Evolutionary conservation across 2,113 vertebrate species (phyloP), one percentile per base, ranked within the genome.

Genomic region (Irena cyanogastra): DNA sequence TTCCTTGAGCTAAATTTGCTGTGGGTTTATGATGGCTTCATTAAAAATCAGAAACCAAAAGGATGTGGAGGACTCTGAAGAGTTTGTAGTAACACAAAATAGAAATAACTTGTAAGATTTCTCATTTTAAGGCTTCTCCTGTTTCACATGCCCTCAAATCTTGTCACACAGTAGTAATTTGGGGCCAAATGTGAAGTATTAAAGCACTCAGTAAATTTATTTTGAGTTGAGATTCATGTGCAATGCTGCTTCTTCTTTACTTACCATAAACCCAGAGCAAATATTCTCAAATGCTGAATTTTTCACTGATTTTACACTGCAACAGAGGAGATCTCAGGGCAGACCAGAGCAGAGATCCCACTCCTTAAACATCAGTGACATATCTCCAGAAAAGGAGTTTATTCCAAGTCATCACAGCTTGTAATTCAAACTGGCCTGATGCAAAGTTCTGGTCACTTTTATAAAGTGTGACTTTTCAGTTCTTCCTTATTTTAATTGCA

Each of bases 1-100:
- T 95, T 96, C 81, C 68, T 95, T 50, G 57, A 64, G 63, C 57
- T 87, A 69, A 61, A 81, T 77, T 93, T 35, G 77, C 88, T 90
- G 70, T 28, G 87, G 68, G 50, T 81, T 89, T 84, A 37, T 57
- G 79, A 92, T 2, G 24, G 84, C 61, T 93, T 95, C 93, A 65
- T 95, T 93, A 94, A 95, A 92, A 94, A 92, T 76, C 74, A 83
- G 83, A 93, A 94, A 60, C 90, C 85, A 81, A 89, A 60, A 1
- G 41, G 71, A 90, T 72, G 74, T 77, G 84, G 78, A 94, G 45
- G 81, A 31, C 83, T 61, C 49, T 0, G 2, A 69, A 66, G 66
- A 44, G 50, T 69, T 70, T 83, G 41, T 37, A 54, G 31, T 31
- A 64, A 42, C 17, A 53, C 2, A 11, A 57, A 89, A 59, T 22